Percentiles rank a stretch among this genome's conserved stretches.
Conservation (phyloP, 2,113 vertebrate species). For the Onychorhynchus coronatus region DNA sequence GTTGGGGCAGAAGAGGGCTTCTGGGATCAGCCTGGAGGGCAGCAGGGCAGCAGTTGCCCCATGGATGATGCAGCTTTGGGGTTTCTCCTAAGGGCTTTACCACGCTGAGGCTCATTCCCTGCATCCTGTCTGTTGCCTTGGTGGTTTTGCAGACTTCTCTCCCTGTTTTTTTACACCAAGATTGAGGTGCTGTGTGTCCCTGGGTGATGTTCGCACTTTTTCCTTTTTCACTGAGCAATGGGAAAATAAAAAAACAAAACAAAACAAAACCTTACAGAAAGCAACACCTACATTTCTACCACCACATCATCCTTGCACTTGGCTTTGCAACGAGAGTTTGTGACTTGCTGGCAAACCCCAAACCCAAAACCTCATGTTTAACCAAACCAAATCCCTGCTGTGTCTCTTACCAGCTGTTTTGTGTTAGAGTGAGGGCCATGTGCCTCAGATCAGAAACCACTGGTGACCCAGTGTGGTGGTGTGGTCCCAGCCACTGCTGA, state of each 20-base stretch:
- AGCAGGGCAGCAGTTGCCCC: not conserved
- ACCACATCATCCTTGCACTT: not conserved
- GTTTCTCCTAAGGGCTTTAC: not conserved
- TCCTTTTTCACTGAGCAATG: not conserved
- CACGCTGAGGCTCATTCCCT: not conserved
- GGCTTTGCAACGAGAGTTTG: not conserved
- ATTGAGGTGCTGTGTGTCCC: not conserved
- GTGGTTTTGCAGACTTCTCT: not conserved
- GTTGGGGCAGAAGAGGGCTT: not conserved
- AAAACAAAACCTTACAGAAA: not conserved
- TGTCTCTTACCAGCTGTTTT: not conserved
- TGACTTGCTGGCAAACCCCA: not conserved
- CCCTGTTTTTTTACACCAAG: not conserved
- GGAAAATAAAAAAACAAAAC: not conserved
- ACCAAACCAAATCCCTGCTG: not conserved
- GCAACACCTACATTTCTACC: not conserved
- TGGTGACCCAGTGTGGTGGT: not conserved
- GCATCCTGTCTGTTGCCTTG: not conserved
- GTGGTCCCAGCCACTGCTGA: not conserved
- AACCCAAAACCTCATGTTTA: not conserved
- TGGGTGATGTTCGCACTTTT: not conserved
- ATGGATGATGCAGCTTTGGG: not conserved
- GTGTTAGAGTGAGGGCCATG: not conserved
- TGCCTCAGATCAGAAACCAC: not conserved
- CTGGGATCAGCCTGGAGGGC: not conserved